Evolutionary conservation across 1,140 invertebrate genomes (phyloP), one percentile per base, ranked within the genome.

Genomic region (Leguminivora glycinivorella): DNA sequence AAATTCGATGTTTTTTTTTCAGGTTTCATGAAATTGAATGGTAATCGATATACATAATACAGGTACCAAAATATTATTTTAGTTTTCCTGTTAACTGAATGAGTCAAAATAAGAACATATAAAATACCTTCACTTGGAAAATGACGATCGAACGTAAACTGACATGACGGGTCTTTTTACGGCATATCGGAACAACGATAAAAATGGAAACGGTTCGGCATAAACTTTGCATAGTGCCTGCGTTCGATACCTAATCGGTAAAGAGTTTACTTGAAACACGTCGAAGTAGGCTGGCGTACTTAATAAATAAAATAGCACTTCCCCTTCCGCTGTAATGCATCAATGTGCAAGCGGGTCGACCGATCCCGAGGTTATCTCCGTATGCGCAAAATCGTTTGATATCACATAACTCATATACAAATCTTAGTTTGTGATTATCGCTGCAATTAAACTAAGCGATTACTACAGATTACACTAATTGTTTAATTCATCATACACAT

Each of bases 281-380:
- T 14, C 14, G 38, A 40, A 40, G 10, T 40, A 40, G 38, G 0
- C 38, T 47, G 6, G 43, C 6, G 43, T 47, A 47, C 14, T 47
- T n/a, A 47, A 47, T 47, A 4, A 47, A 47, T 38, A 47, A 17
- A 17, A 17, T 47, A 17, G 43, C n/a, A 47, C 43, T 47, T 47
- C 43, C 43, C 17, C 43, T 47, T 47, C 43, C 43, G n/a, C n/a
- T 47, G 43, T 5, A 47, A 47, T 47, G 43, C 43, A 47, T 47
- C n/a, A 52, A 52, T 52, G 9, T 14, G 43, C 17, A 19, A n/a
- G 17, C 22, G 17, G 47, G 17, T 43, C 40, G 40, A 10, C 47
- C 17, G 47, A 52, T 52, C 47, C 47, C 47, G 47, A n/a, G 19
- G 47, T 52, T 52, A 52, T 22, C 47, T 52, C 43, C 43, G 22